Evolutionary conservation across 92 coral and sea anemone genomes (phyloP).

Genomic region (Siderastrea siderea): DNA sequence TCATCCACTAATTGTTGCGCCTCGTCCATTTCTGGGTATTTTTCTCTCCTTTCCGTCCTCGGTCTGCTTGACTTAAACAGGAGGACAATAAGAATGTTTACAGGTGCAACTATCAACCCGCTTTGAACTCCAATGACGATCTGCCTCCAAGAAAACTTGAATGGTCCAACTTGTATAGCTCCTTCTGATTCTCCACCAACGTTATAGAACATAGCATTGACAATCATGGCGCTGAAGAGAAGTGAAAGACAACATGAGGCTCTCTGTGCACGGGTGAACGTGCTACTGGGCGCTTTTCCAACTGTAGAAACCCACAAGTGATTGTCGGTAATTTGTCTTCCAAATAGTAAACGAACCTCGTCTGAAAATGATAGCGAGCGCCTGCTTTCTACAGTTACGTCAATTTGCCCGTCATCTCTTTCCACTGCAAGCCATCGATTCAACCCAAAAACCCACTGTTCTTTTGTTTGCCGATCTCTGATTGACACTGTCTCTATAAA

Average conservation of each 20-base stretch:
- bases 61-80: conserved; percentile 53
- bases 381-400: conserved; percentile 16
- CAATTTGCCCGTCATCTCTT: conserved; percentile 55
- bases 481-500: conserved; percentile 58
- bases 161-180: conserved; percentile 57
- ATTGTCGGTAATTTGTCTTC: conserved; percentile 58
- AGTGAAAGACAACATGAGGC: conserved; percentile 67
- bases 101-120: conserved; percentile 61
- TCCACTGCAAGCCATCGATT: conserved; percentile 73
- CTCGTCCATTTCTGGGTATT: not conserved
- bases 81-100: conserved; percentile 52
- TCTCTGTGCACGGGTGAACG: conserved; percentile 73
- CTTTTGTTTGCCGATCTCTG: conserved; percentile 25
- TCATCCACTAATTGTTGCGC: conserved; percentile 6
- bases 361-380: conserved; percentile 25
- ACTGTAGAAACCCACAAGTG: conserved; percentile 76
- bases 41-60: not conserved
- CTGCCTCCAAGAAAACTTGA: conserved; percentile 52
- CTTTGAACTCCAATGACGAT: conserved; percentile 71
- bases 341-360: conserved; percentile 44
- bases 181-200: conserved; percentile 38
- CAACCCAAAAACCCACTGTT: conserved; percentile 54
- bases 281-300: conserved; percentile 46
- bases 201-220: conserved; percentile 73
- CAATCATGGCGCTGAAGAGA: conserved; percentile 60